These are phyloP conservation scores for Centropus bengalensis DNA, from an alignment of 2,113 vertebrate species.

Conservation along the genomic window DNA sequence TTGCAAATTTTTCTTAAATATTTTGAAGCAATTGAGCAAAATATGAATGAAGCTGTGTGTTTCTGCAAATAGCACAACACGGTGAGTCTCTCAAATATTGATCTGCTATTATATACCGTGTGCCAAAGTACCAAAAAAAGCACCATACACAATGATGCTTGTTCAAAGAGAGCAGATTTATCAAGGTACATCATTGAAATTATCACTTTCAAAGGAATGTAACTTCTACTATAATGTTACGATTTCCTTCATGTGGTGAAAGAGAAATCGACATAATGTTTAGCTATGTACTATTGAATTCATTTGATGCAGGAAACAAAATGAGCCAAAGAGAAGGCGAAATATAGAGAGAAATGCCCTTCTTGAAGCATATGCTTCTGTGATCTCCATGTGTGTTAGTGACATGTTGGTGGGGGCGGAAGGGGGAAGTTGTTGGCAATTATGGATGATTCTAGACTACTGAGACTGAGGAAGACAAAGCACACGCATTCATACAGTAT, in stretches of 20 bases:
- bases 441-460: background rate
- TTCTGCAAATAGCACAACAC: background rate
- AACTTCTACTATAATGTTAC: background rate
- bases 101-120: background rate
- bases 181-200: background rate
- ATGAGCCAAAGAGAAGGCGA: background rate
- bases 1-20: background rate
- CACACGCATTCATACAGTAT: background rate
- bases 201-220: background rate
- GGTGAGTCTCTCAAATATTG: background rate
- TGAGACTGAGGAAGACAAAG: background rate
- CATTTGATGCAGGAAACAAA: background rate
- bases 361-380: background rate
- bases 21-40: background rate
- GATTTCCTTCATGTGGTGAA: background rate
- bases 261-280: background rate
- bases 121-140: background rate
- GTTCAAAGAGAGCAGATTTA: background rate
- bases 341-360: background rate
- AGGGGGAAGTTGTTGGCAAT: background rate
- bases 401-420: background rate
- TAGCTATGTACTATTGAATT: background rate
- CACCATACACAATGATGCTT: background rate
- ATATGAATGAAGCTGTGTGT: background rate
- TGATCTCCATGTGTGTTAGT: background rate